Evolutionary conservation across 2,888 invertebrate genomes (phyloP), one percentile per base, ranked within the genome.

Genomic region (Salticus scenicus): DNA sequence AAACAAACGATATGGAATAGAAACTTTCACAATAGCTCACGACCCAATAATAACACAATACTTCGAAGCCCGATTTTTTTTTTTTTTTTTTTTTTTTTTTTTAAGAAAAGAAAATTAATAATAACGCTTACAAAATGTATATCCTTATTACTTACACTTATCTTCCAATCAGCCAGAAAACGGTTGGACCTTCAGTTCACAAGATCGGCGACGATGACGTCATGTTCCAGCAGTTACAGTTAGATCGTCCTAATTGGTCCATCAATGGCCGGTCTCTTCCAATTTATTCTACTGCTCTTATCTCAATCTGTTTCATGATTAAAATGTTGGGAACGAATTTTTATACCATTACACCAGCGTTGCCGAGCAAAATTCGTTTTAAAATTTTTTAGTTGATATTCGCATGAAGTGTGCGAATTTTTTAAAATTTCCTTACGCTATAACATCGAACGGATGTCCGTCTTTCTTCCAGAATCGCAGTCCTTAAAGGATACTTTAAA

Each of bases 161-260:
- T 83, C 77, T 83, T 83, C 83, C 72, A 83, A 83, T 83, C 83
- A 83, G 77, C 72, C 64, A 83, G 83, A 77, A 83, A 83, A 83
- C 51, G 83, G 83, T 77, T 76, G 77, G 77, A 66, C 83, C 83
- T 83, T 83, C 83, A 83, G 83, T 83, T 83, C 83, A 83, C 83
- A 83, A 83, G 83, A 83, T 72, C 83, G 83, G 83, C 83, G 83
- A 73, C 77, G 75, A 77, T 83, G 76, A 83, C 83, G 83, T 83
- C 83, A 83, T 76, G 66, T 37, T 27, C 64, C 77, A 83, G 83
- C 77, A 47, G 83, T 83, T 82, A 76, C 82, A 71, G 75, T 76
- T 83, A 77, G 72, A 83, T 77, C 28, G 70, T 33, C 51, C 57
- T 83, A 83, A 83, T 83, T 83, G 83, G 57, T 47, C 37, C 28